These are phyloP conservation scores for Mormyrus lacerda DNA, from an alignment of 2,113 vertebrate genomes.

Conservation along the genomic window DNA sequence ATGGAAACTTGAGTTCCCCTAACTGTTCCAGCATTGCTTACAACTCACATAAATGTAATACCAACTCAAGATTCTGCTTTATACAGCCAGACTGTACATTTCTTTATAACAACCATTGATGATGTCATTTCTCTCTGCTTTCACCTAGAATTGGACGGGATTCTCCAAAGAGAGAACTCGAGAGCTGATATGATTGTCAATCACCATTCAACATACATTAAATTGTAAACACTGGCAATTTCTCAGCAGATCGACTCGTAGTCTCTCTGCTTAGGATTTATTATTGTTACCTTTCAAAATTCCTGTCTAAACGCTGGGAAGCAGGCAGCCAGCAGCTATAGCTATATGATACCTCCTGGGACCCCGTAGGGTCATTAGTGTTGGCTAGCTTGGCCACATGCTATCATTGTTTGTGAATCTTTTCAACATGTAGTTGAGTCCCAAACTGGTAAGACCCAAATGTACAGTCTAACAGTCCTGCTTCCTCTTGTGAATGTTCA, in stretches of 20 bases:
- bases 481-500: not conserved
- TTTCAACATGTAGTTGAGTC: not conserved
- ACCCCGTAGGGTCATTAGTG: not conserved
- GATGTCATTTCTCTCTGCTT: not conserved
- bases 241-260: not conserved
- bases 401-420: not conserved
- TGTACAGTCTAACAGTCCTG: not conserved
- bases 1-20: not conserved
- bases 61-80: not conserved
- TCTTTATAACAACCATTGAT: not conserved
- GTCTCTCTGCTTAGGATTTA: not conserved
- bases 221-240: not conserved
- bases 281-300: not conserved
- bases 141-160: not conserved
- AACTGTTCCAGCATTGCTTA: not conserved
- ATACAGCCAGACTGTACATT: not conserved
- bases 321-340: not conserved
- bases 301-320: not conserved
- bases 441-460: not conserved
- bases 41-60: not conserved
- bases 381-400: not conserved
- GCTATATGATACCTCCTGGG: not conserved
- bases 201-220: not conserved
- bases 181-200: not conserved
- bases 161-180: not conserved